A percentile compares a stretch with the other conserved stretches of the same genome.
Conservation (phyloP, 30 jellyfish, hydroid and myxozoan species). For the Aurelia aurita complex sp. Pacific region DNA sequence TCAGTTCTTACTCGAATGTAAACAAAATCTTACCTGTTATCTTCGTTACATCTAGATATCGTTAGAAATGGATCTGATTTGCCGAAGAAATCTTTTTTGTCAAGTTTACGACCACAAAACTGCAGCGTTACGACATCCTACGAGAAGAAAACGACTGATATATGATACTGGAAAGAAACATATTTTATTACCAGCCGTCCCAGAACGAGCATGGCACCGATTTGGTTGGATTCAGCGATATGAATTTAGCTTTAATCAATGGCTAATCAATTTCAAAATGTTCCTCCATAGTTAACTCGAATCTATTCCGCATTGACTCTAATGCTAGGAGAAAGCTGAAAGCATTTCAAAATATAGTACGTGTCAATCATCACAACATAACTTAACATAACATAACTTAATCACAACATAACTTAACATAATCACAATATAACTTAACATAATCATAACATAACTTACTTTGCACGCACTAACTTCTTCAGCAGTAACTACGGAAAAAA, state of each 20-base stretch:
- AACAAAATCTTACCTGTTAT: slow-evolving; percentile 59
- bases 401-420: not conserved
- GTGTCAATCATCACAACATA: too few relatives aligned
- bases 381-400: not conserved
- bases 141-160: not conserved
- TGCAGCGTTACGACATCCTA: slow-evolving; percentile 71
- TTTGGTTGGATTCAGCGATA: too few relatives aligned
- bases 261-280: too few relatives aligned
- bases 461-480: slow-evolving; percentile 82
- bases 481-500: slow-evolving; percentile 44
- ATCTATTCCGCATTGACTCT: too few relatives aligned
- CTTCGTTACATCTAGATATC: slow-evolving; percentile 81
- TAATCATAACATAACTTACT: slow-evolving; percentile 22
- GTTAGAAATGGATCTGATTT: slow-evolving; percentile 89
- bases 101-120: slow-evolving; percentile 75
- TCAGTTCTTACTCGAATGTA: too few relatives aligned
- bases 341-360: too few relatives aligned
- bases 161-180: too few relatives aligned
- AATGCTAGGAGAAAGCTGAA: too few relatives aligned
- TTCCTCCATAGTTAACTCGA: too few relatives aligned
- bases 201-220: too few relatives aligned
- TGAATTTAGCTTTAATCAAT: too few relatives aligned
- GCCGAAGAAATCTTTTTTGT: slow-evolving; percentile 88
- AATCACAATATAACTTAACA: not conserved
- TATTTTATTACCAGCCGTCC: too few relatives aligned